phyloP scores from a whole-genome alignment of 2,113 vertebrate species.

The Merops nubicus region DNA sequence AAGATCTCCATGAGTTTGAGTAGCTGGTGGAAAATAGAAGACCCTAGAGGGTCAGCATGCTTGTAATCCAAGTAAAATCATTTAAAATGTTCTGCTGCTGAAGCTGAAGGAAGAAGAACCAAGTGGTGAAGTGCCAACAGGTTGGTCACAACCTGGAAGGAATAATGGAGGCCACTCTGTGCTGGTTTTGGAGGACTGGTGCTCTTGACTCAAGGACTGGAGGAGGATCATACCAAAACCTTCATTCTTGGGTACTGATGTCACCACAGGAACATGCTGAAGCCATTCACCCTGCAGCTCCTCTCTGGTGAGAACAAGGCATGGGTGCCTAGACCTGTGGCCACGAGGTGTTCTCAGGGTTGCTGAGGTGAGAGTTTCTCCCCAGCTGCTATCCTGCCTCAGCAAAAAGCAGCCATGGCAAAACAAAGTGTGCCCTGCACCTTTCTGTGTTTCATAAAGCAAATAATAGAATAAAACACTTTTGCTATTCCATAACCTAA shows the following conservation, averaged over 20 bases:
- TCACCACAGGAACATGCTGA: not conserved
- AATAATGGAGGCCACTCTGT: not conserved
- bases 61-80: not conserved
- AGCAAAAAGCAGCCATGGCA: not conserved
- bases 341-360: not conserved
- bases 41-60: not conserved
- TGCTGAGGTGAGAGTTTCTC: not conserved
- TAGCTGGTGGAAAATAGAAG: rapidly evolving
- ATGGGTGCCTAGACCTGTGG: not conserved
- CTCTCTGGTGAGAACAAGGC: not conserved
- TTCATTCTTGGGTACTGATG: not conserved
- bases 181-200: not conserved
- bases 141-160: not conserved
- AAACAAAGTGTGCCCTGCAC: not conserved
- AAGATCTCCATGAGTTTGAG: rapidly evolving
- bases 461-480: not conserved
- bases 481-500: not conserved
- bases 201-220: not conserved
- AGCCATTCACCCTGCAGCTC: not conserved
- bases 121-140: not conserved
- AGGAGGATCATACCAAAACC: not conserved
- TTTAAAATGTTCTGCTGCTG: not conserved
- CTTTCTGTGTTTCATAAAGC: not conserved
- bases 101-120: not conserved
- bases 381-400: not conserved